phyloP scores from a whole-genome alignment of 1,140 invertebrate species.

The Hycleus cichorii region DNA sequence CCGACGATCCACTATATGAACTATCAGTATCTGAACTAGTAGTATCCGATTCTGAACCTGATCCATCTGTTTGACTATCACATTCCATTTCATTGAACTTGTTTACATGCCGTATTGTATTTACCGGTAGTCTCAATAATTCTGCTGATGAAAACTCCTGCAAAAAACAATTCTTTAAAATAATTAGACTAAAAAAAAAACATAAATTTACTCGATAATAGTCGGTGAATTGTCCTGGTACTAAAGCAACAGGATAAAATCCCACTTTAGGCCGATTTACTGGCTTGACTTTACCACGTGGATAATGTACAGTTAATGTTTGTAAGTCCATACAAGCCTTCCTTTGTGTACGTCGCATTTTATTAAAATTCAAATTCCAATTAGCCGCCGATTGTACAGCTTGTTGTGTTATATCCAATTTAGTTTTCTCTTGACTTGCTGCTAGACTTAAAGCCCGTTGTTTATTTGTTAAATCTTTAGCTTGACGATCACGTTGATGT shows the following conservation, averaged over 20 bases:
- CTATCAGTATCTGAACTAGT: slow-evolving; percentile 34
- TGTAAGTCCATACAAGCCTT: slow-evolving; percentile 67
- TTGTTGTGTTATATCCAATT: slow-evolving; percentile 70
- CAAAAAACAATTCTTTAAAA: slow-evolving; percentile 24
- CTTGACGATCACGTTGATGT: slow-evolving; percentile 72
- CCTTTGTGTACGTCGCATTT: slow-evolving; percentile 56
- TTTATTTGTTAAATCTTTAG: slow-evolving; percentile 62
- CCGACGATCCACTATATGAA: slow-evolving; percentile 44
- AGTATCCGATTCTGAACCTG: slow-evolving; percentile 48
- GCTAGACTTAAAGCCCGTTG: slow-evolving; percentile 47
- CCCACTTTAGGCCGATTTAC: slow-evolving; percentile 47
- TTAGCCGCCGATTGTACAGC: slow-evolving; percentile 79
- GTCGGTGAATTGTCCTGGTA: slow-evolving; percentile 91
- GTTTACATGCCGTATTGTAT: slow-evolving; percentile 73
- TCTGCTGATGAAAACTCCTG: slow-evolving; percentile 56
- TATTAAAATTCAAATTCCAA: slow-evolving; percentile 85
- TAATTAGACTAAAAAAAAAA: slow-evolving; percentile 6
- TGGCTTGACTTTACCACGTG: slow-evolving; percentile 44
- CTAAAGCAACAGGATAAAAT: slow-evolving; percentile 81
- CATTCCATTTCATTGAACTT: slow-evolving; percentile 40
- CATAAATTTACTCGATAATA: slow-evolving; percentile 59
- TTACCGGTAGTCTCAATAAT: slow-evolving; percentile 77
- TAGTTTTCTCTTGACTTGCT: slow-evolving; percentile 39
- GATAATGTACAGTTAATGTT: slow-evolving; percentile 44
- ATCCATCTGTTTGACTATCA: slow-evolving; percentile 47